Base-by-base conservation (phyloP, 2,888 invertebrate genomes). In the Iselma pallidipennis region DNA sequence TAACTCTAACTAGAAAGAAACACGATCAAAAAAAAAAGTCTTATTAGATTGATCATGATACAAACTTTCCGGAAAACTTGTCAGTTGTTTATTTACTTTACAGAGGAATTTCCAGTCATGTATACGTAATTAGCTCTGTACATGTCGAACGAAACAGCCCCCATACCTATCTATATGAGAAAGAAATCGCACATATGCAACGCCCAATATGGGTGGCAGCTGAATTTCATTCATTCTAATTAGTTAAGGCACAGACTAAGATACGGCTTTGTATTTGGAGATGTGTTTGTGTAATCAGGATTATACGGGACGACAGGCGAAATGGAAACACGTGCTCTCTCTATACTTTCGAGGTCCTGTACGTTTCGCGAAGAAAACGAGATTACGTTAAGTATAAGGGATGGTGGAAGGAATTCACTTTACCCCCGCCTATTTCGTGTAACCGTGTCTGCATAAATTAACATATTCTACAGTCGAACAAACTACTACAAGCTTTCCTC, bases 361-460 rank as follows among this genome's bases (percentile, higher is more conserved):
- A 50, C 50, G 60, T 55, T 50, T 19, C 21, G 2, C 6, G 23
- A 48, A 60, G 60, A 60, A 60, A 60, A 60, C 57, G 60, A 59
- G 59, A 63, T 63, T 63, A 63, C 59, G 45, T 50, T 63, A 56
- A 59, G 59, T 63, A 59, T 59, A 59, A 57, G 56, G 59, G 56
- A 63, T 57, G 63, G 63, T 42, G 42, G 59, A 53, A 53, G 37
- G 57, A 55, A 54, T 45, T 50, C 57, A 19, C 42, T 42, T 21
- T 16, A 42, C 62, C 12, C 61, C 68, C 68, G 65, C 70, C 68
- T 62, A 64, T 67, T 70, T 63, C 64, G 58, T 70, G 70, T 70
- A 66, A 65, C 59, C 66, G 59, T 66, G 68, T 66, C 70, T 63
- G 66, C 67, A 70, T 70, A 68, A 53, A 68, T 70, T 70, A 66